phyloP scores from a whole-genome alignment of 2,113 vertebrate species.

The Terrapene triunguis region DNA sequence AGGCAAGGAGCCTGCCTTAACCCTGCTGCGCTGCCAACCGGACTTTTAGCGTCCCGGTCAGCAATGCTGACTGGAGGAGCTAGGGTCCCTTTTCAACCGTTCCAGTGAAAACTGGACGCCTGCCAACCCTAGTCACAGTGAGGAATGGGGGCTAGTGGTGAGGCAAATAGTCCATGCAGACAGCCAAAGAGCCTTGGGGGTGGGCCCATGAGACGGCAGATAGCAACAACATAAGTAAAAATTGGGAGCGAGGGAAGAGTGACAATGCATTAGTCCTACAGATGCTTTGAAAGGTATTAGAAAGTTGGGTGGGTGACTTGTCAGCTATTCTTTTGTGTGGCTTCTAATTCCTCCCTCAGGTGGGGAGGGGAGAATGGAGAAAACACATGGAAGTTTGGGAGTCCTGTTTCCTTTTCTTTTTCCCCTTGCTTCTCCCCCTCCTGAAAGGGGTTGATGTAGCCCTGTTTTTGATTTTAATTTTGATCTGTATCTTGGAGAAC shows the following conservation, averaged over 20 bases:
- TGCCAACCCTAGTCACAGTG: neutral
- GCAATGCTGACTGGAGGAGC: too few relatives aligned
- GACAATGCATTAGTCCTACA: neutral
- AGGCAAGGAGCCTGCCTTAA: too few relatives aligned
- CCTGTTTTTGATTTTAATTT: neutral
- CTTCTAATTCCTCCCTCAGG: neutral
- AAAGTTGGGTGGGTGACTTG: neutral
- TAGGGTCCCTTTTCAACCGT: too few relatives aligned
- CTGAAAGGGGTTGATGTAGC: neutral
- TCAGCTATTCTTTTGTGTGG: neutral
- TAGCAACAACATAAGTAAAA: neutral
- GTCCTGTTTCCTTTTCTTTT: neutral
- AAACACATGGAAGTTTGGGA: neutral
- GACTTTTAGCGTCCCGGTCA: too few relatives aligned
- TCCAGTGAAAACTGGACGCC: too few relatives aligned
- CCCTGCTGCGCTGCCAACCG: too few relatives aligned
- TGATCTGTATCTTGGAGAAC: neutral
- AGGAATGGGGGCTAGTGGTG: conserved; percentile 24
- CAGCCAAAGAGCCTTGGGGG: neutral
- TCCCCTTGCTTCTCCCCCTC: neutral
- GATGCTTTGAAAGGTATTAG: conserved; percentile 48
- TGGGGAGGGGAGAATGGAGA: neutral
- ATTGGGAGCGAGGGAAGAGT: conserved; percentile 50
- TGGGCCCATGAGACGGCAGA: neutral
- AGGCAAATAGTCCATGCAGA: neutral